Base-by-base conservation (phyloP, 35 echinoderm and acorn worm species). In the Chiridota heheva region DNA sequence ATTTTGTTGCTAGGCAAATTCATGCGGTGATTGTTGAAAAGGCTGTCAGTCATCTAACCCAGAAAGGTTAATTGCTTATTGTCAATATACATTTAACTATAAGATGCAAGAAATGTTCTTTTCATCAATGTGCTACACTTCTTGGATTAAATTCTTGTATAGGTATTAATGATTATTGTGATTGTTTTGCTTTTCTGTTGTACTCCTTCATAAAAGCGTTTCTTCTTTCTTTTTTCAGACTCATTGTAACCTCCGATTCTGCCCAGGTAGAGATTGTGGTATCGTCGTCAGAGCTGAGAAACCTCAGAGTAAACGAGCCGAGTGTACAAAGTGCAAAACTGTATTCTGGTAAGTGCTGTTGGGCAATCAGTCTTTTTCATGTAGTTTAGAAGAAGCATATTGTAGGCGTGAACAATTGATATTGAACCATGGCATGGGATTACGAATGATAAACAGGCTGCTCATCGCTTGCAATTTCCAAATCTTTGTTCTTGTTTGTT, bases 211-310 rank as follows among this genome's bases (percentile, higher is more conserved):
- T n/a, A n/a, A n/a, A n/a, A n/a, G n/a, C n/a, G n/a, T 82, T 63
- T 44, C 12, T 84, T 84, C 40, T 64, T 36, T 36, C 48, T 63
- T 36, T 47, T 63, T 46, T 36, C 82, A 96, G 92, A 96, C 75
- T 86, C 92, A 96, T 48, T 86, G 77, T 72, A 86, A 90, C 40
- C 76, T 96, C 40, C 60, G 87, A 31, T 87, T 91, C 36, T 97
- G 93, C 60, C 88, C 88, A 26, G 93, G 93, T 4, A 55, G 43
- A 39, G 88, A 97, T 67, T 97, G 93, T 80, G 61, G 44, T 22
- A 91, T 91, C n/a, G 72, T 91, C 6, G 83, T 90, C 0, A 53
- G 88, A 27, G 84, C 93, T 43, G 79, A 84, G 2, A 59, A 68
- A 62, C 72, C 90, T 38, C 78, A 75, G 68, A 87, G 78, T 15